Conservation (phyloP, 2,797 vertebrate genomes). For the Scarus forsteni region DNA sequence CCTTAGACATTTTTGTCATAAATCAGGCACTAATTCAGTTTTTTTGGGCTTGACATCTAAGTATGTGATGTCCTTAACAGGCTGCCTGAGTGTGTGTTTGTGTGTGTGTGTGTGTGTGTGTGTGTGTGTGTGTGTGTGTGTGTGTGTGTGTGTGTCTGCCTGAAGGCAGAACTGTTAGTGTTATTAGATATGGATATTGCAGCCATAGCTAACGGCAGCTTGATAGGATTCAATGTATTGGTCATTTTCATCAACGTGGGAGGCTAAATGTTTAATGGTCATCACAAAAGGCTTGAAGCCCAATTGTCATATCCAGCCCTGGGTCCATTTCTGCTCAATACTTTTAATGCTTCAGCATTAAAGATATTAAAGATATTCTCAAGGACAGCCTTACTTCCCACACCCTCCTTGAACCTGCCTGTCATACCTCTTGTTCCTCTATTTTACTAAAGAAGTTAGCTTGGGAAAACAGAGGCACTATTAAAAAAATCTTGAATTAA, state of each 20-base stretch:
- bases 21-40: constrained; percentile 55
- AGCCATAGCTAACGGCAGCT: constrained; percentile 61
- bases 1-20: constrained; percentile 40
- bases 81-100: constrained; percentile 12
- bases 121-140: background rate
- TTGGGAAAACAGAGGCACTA: too few relatives aligned
- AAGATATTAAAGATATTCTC: background rate
- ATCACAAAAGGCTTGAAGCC: constrained; percentile 61
- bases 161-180: constrained; percentile 59
- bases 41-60: constrained; percentile 55
- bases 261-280: constrained; percentile 52
- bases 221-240: constrained; percentile 52
- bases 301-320: constrained; percentile 38
- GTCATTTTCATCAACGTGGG: constrained; percentile 69
- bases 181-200: constrained; percentile 73
- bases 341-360: constrained; percentile 25
- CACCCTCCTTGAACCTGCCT: background rate
- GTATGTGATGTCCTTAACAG: constrained; percentile 53
- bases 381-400: constrained; percentile 4
- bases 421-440: too few relatives aligned
- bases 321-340: constrained; percentile 36
- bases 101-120: constrained; percentile 6
- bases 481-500: too few relatives aligned
- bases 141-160: constrained; percentile 27
- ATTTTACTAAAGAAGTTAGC: too few relatives aligned